These are phyloP conservation scores for Colletes collaris DNA, from an alignment of 2,888 invertebrate species.

Conservation along the genomic window DNA sequence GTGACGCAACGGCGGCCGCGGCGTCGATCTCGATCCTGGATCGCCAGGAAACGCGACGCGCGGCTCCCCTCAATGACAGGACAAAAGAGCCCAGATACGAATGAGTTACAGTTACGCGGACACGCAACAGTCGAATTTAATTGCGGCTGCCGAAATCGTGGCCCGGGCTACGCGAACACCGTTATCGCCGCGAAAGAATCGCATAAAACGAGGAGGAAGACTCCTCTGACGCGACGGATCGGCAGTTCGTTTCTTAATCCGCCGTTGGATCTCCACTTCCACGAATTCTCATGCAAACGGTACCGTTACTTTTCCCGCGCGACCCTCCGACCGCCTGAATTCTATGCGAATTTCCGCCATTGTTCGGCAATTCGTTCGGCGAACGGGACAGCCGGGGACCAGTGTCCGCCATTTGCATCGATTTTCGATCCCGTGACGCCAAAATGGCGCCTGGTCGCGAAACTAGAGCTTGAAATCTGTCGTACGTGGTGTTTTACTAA, in stretches of 20 bases:
- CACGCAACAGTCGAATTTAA: slow-evolving; percentile 31
- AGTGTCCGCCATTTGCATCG: too few relatives aligned
- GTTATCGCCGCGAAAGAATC: slow-evolving; percentile 38
- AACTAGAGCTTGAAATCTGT: too few relatives aligned
- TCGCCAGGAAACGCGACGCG: slow-evolving; percentile 35
- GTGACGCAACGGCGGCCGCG: slow-evolving; percentile 40
- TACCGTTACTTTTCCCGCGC: slow-evolving; percentile 26
- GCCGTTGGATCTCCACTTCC: slow-evolving; percentile 18
- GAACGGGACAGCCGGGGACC: background rate
- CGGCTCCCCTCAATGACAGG: slow-evolving; percentile 20
- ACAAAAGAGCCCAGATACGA: slow-evolving; percentile 33
- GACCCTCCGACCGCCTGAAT: background rate
- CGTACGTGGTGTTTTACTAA: too few relatives aligned
- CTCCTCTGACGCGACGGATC: slow-evolving; percentile 12
- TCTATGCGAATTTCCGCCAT: slow-evolving; percentile 29
- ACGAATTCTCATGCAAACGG: slow-evolving; percentile 37
- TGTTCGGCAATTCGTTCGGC: slow-evolving; percentile 11
- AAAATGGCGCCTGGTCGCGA: too few relatives aligned
- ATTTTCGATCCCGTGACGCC: too few relatives aligned
- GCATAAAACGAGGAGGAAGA: slow-evolving; percentile 19
- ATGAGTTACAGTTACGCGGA: slow-evolving; percentile 45
- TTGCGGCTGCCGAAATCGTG: slow-evolving; percentile 37
- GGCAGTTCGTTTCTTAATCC: slow-evolving; percentile 32
- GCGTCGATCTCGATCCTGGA: slow-evolving; percentile 36
- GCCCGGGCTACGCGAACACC: slow-evolving; percentile 7